Evolutionary conservation across 2,888 invertebrate species (phyloP).

Genomic region (Poecilobothrus nobilitatus): DNA sequence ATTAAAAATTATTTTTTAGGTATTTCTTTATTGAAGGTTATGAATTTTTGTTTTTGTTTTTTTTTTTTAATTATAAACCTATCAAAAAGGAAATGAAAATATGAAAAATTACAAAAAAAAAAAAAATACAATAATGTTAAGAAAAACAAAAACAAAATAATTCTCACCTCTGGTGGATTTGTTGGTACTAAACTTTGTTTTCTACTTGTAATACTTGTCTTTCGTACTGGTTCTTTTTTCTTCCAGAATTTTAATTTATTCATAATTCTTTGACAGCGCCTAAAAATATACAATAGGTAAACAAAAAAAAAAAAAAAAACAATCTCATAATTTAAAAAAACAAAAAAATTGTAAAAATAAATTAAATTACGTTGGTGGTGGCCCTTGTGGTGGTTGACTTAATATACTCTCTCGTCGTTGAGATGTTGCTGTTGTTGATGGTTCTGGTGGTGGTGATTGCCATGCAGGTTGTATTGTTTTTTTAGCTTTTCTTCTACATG

Average conservation of each 20-base stretch:
- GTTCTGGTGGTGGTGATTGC: conserved; percentile 33
- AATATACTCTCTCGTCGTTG: conserved; percentile 51
- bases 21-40: too few species aligned
- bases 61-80: too few species aligned
- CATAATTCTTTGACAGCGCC: conserved; percentile 39
- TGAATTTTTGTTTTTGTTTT: too few species aligned
- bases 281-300: conserved; percentile 27
- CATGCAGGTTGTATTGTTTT: conserved; percentile 30
- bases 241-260: conserved; percentile 43
- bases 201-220: conserved; percentile 57
- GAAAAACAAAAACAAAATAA: too few species aligned
- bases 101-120: too few species aligned
- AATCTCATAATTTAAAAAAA: conserved; percentile 10
- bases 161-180: conserved; percentile 51
- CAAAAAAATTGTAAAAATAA: conserved; percentile 8
- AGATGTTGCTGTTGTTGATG: conserved; percentile 32
- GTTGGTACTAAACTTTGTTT: conserved; percentile 60
- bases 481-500: conserved; percentile 33
- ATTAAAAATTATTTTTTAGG: too few species aligned
- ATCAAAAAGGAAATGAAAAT: too few species aligned
- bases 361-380: conserved; percentile 22
- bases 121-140: too few species aligned
- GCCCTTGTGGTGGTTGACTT: conserved; percentile 44
- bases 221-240: conserved; percentile 48
- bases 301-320: neutral